phyloP scores from a whole-genome alignment of 2,113 vertebrate genomes.

The Ictalurus furcatus region DNA sequence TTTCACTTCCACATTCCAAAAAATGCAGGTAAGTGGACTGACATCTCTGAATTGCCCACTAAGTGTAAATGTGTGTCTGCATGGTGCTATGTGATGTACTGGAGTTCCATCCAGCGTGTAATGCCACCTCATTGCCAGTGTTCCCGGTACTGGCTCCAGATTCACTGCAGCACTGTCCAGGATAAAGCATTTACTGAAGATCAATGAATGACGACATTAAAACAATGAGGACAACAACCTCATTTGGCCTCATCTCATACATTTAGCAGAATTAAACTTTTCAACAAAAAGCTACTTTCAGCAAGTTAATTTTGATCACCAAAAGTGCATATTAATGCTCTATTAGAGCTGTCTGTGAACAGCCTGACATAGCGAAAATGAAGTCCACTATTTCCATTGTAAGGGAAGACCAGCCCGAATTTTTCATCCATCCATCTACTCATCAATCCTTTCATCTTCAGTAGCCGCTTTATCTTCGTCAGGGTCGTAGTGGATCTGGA shows the following conservation, averaged over 20 bases:
- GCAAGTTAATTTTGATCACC: too few species aligned
- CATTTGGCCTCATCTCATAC: background rate
- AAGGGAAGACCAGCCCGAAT: background rate
- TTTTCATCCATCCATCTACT: background rate
- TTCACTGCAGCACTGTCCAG: background rate
- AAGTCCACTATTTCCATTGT: background rate
- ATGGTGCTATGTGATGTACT: background rate
- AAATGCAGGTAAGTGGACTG: background rate
- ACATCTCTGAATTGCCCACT: background rate
- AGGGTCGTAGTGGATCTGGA: background rate
- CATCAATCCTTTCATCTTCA: background rate
- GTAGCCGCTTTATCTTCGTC: background rate
- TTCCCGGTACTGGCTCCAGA: background rate
- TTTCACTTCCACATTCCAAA: background rate
- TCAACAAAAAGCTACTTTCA: background rate
- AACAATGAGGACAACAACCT: background rate
- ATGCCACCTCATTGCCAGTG: background rate
- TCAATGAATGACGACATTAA: background rate
- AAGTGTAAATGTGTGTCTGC: background rate
- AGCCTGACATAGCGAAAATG: background rate
- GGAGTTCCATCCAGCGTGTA: background rate
- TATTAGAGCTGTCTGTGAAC: background rate
- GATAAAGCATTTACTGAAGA: background rate
- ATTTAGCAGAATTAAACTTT: background rate
- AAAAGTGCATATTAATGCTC: background rate